Conservation (phyloP, 2,797 vertebrate species). For the Helicolenus hilgendorfi region DNA sequence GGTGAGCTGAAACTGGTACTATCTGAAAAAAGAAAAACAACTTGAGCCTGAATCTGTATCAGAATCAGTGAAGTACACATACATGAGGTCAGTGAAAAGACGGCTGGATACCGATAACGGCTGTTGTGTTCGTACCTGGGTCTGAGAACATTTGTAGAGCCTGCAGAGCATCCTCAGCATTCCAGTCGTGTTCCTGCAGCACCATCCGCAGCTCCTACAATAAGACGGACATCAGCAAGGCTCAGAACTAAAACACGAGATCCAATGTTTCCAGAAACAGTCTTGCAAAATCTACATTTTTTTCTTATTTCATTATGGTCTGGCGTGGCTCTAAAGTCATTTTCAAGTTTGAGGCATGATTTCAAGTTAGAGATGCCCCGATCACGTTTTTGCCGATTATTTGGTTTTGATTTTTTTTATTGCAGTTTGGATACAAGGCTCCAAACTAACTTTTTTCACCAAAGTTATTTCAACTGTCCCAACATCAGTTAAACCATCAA, state of each 20-base stretch:
- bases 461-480: not conserved
- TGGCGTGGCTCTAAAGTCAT: not conserved
- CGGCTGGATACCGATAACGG: not conserved
- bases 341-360: not conserved
- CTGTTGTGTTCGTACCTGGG: conserved; percentile 69
- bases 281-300: not conserved
- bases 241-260: not conserved
- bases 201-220: conserved; percentile 94
- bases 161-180: conserved; percentile 92
- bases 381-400: not conserved
- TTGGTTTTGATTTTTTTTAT: not conserved
- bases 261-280: not conserved
- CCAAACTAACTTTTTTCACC: not conserved
- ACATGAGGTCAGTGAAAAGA: not conserved
- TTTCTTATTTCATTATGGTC: not conserved
- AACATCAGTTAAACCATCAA: not conserved
- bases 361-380: not conserved
- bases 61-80: not conserved
- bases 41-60: not conserved
- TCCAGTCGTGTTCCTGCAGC: conserved; percentile 95
- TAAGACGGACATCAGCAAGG: conserved; percentile 35
- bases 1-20: conserved; percentile 48
- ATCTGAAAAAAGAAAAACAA: conserved; percentile 27
- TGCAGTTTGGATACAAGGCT: not conserved
- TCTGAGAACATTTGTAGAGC: conserved; percentile 94